A percentile compares a stretch with the other conserved stretches of the same genome.
These are phyloP conservation scores for Epicampocera succincta DNA, from an alignment of 2,888 invertebrate genomes.

Conservation along the genomic window DNA sequence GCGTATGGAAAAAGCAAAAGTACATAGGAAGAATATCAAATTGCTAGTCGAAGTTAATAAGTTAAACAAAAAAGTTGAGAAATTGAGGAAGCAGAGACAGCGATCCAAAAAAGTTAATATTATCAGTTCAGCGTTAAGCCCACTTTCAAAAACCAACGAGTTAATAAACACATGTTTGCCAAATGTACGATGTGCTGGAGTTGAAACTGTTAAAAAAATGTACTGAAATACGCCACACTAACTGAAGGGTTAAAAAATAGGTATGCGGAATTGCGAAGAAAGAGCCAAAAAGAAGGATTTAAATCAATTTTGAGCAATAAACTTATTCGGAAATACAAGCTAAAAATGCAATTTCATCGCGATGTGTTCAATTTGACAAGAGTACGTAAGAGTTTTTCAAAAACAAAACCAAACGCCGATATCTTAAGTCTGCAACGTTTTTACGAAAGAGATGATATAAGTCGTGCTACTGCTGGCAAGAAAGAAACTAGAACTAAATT, in stretches of 20 bases:
- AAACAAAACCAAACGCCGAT: no score
- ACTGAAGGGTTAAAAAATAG: conserved; percentile 51
- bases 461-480: conserved; percentile 51
- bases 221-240: conserved; percentile 52
- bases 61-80: conserved; percentile 49
- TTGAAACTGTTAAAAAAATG: conserved; percentile 47
- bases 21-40: conserved; percentile 46
- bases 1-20: conserved; percentile 50
- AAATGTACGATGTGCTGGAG: conserved; percentile 49
- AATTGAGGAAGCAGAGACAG: conserved; percentile 49
- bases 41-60: conserved; percentile 52
- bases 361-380: conserved; percentile 50
- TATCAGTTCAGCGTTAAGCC: conserved; percentile 51
- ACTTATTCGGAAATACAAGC: conserved; percentile 50
- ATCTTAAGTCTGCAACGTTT: no score
- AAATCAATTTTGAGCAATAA: conserved; percentile 54
- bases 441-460: no score
- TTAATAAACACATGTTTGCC: conserved; percentile 51
- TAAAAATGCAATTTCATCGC: conserved; percentile 52
- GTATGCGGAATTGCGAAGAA: conserved; percentile 49
- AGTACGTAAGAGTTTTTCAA: conserved; percentile 53
- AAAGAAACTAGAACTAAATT: conserved; percentile 54
- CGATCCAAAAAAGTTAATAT: conserved; percentile 49
- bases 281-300: conserved; percentile 48
- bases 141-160: conserved; percentile 45